A percentile compares a stretch with the other conserved stretches of the same genome.
Evolutionary conservation across 1,140 invertebrate species (phyloP).

Genomic region (Rhagoletis zephyria): DNA sequence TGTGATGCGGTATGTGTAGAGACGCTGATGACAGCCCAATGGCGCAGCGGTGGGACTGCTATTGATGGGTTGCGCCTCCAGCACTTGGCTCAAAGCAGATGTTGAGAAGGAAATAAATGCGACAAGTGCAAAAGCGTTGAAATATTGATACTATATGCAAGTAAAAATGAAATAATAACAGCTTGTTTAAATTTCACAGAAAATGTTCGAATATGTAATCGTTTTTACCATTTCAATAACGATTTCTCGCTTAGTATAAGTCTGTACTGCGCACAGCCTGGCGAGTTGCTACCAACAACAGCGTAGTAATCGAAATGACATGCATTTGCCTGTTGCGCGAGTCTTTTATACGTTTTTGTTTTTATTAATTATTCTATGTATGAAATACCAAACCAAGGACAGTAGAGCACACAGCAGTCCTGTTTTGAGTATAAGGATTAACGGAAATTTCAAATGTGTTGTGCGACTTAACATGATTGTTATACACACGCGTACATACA

Average conservation of each 20-base stretch:
- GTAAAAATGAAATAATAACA: background rate
- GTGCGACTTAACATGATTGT: background rate
- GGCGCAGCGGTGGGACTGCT: slow-evolving; percentile 64
- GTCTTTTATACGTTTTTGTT: slow-evolving; percentile 25
- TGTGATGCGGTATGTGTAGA: slow-evolving; percentile 74
- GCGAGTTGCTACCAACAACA: background rate
- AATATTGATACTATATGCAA: slow-evolving; percentile 29
- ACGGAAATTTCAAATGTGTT: background rate
- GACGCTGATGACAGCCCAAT: slow-evolving; percentile 73
- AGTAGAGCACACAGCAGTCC: background rate
- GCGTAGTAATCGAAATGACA: slow-evolving; percentile 17
- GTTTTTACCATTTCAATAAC: slow-evolving; percentile 50
- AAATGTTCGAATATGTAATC: background rate
- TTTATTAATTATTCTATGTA: background rate
- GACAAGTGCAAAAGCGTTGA: slow-evolving; percentile 7
- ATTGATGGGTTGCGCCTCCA: slow-evolving; percentile 64
- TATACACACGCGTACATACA: background rate
- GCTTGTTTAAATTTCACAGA: background rate
- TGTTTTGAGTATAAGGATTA: background rate
- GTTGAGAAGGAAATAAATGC: background rate
- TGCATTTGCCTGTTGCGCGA: slow-evolving; percentile 6
- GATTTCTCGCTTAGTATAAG: background rate
- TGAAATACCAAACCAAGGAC: background rate
- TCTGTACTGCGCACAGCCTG: background rate
- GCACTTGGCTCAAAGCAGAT: slow-evolving; percentile 56